Conservation (phyloP, 1,140 invertebrate species). For the Nixonia krombeini region DNA sequence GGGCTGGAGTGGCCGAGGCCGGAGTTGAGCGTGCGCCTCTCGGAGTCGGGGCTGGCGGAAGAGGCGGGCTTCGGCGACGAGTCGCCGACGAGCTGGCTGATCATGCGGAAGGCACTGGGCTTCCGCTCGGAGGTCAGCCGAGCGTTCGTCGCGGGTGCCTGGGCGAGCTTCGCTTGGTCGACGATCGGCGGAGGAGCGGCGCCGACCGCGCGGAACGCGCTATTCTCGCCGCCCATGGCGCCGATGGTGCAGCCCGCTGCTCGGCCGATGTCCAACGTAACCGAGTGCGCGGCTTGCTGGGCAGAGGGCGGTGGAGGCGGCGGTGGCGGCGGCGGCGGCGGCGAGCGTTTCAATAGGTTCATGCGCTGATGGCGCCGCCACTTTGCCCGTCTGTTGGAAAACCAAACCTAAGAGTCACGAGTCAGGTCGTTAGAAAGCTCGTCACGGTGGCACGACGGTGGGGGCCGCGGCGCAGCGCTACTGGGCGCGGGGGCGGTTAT, state of each 20-base stretch:
- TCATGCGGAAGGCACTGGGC: conserved; percentile 67
- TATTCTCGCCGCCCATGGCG: conserved; percentile 88
- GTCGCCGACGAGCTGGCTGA: conserved; percentile 64
- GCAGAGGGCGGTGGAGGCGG: conserved; percentile 71
- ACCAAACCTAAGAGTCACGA: conserved; percentile 90
- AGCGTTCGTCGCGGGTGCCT: conserved; percentile 12
- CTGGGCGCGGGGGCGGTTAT: not conserved
- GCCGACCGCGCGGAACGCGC: conserved; percentile 84
- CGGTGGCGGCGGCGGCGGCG: conserved; percentile 71
- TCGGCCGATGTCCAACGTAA: conserved; percentile 62
- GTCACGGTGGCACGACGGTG: conserved; percentile 48
- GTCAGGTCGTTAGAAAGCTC: conserved; percentile 69
- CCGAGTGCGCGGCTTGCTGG: conserved; percentile 50
- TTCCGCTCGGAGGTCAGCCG: conserved; percentile 55
- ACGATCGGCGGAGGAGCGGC: conserved; percentile 61
- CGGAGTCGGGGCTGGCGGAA: conserved; percentile 66
- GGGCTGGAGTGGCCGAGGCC: conserved; percentile 54
- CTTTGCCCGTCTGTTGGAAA: conserved; percentile 98
- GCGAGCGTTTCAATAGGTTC: conserved; percentile 88
- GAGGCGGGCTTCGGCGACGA: conserved; percentile 68
- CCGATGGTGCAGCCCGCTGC: conserved; percentile 59
- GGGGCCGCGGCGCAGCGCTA: conserved; percentile 12
- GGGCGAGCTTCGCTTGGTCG: conserved; percentile 64
- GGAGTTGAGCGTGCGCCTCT: conserved; percentile 21
- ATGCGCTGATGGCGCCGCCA: conserved; percentile 96